Percentiles rank a stretch among this genome's conserved stretches.
Evolutionary conservation across 2,888 invertebrate species (phyloP).

Genomic region (Epinotia nisella): DNA sequence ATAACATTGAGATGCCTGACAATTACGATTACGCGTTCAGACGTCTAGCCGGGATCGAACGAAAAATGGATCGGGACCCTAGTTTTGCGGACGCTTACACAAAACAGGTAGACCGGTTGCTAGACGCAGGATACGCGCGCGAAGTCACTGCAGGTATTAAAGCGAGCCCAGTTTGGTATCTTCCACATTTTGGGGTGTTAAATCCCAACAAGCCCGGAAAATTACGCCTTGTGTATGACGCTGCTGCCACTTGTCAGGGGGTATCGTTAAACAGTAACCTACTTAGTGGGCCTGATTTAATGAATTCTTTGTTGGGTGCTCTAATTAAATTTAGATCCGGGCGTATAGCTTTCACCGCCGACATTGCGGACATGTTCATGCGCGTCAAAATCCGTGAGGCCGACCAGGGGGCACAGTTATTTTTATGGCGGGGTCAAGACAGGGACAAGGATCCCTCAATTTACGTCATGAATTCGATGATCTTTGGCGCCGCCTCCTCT

Average conservation of each 20-base stretch:
- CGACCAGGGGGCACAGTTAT: constrained; percentile 54
- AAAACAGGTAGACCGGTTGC: not conserved
- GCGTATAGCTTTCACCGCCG: constrained; percentile 53
- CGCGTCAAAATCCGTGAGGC: constrained; percentile 50
- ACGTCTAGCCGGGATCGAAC: not conserved
- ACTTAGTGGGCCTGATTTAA: not conserved
- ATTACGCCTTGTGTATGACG: constrained; percentile 56
- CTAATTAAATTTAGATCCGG: constrained; percentile 57
- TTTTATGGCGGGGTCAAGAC: constrained; percentile 51
- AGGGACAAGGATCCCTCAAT: constrained; percentile 24
- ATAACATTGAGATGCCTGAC: not conserved
- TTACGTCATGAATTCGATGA: constrained; percentile 53
- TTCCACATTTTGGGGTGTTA: not conserved
- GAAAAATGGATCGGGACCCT: constrained; percentile 11
- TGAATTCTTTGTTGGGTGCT: constrained; percentile 54
- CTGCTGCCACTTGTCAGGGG: constrained; percentile 52
- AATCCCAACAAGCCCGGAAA: constrained; percentile 50
- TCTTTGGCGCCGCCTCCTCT: constrained; percentile 43
- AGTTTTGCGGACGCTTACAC: not conserved
- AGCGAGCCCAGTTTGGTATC: not conserved
- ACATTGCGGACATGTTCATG: constrained; percentile 52
- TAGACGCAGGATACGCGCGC: not conserved
- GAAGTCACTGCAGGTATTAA: not conserved
- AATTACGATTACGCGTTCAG: not conserved
- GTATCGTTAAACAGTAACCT: constrained; percentile 41